Evolutionary conservation across 2,888 invertebrate species (phyloP).

Genomic region (Meiosimyza platycephala): DNA sequence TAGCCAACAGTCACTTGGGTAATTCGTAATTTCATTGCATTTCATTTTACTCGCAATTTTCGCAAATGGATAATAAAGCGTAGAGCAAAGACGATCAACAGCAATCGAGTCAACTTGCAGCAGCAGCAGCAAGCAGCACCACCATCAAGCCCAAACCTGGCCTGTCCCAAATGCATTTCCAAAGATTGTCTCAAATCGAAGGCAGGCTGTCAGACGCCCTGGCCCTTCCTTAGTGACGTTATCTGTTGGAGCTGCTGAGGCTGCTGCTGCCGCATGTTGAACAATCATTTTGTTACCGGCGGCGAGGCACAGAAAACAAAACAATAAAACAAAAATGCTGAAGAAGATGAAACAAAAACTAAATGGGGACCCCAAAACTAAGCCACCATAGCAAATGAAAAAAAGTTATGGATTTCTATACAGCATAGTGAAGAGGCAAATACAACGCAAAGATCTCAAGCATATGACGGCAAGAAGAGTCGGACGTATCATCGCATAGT

Average conservation of each 20-base stretch:
- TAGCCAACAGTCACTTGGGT: constrained; percentile 17
- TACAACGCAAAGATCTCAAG: no score
- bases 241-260: not conserved
- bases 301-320: not conserved
- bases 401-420: constrained; percentile 17
- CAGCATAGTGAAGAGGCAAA: not conserved
- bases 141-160: constrained; percentile 6
- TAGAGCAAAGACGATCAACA: constrained; percentile 14
- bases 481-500: constrained; percentile 12
- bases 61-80: constrained; percentile 42
- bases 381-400: constrained; percentile 11
- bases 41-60: constrained; percentile 40
- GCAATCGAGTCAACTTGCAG: no score
- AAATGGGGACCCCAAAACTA: constrained; percentile 14
- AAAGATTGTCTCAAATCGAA: constrained; percentile 19
- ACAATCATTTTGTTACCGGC: constrained; percentile 25
- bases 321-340: not conserved
- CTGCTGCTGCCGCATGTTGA: constrained; percentile 4
- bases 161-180: constrained; percentile 18
- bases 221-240: constrained; percentile 24
- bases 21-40: constrained; percentile 31
- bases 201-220: constrained; percentile 30
- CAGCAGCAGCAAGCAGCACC: no score
- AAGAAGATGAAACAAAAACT: not conserved
- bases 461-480: not conserved